A percentile compares a stretch with the other conserved stretches of the same genome.
These are phyloP conservation scores for Nephrotoma appendiculata DNA, from an alignment of 2,888 invertebrate species.

Conservation along the genomic window DNA sequence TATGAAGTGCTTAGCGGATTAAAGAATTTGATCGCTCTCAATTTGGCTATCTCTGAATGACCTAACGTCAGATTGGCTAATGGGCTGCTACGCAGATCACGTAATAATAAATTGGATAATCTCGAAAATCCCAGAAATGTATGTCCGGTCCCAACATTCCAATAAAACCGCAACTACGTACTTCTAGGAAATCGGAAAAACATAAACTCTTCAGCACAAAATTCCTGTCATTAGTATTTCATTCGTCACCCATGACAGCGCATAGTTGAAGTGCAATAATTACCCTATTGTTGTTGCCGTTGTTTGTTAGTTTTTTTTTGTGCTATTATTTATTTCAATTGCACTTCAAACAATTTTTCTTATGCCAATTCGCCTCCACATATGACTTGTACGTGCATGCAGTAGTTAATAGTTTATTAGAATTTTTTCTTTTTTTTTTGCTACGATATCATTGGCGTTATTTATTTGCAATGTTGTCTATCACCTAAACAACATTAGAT, in stretches of 20 bases:
- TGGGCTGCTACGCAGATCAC: too few species aligned
- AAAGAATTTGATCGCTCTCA: too few species aligned
- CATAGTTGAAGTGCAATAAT: neutral
- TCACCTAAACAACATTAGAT: neutral
- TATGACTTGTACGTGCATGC: too few species aligned
- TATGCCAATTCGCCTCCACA: neutral
- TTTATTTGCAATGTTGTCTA: neutral
- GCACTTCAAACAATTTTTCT: neutral
- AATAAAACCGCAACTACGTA: too few species aligned
- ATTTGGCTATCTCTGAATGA: too few species aligned
- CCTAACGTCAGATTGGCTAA: too few species aligned
- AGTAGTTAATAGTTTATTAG: neutral
- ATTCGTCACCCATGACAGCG: neutral
- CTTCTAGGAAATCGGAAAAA: neutral
- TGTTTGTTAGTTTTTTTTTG: neutral
- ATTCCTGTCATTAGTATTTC: neutral
- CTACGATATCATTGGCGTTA: neutral
- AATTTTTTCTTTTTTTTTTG: too few species aligned
- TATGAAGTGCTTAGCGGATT: too few species aligned
- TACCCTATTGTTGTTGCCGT: neutral
- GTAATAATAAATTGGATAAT: too few species aligned
- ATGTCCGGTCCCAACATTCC: too few species aligned
- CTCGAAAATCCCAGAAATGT: too few species aligned
- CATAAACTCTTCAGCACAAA: neutral
- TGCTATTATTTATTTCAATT: neutral